These are phyloP conservation scores for Drosophila neoperkinsi DNA, from an alignment of 2,888 invertebrate species.

Conservation along the genomic window DNA sequence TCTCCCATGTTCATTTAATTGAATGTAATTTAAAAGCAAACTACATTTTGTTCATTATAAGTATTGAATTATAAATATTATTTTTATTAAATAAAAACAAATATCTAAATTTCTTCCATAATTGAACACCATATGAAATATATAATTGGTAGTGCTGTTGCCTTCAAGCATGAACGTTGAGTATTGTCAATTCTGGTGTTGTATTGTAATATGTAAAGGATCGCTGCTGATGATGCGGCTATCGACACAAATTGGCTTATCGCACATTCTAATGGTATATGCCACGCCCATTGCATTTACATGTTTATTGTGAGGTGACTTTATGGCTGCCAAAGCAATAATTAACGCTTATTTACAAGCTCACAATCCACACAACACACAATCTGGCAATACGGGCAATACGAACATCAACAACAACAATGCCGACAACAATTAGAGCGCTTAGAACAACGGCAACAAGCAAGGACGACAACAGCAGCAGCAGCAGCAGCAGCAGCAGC, in stretches of 20 bases:
- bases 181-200: neutral
- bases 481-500: conserved; percentile 21
- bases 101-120: neutral
- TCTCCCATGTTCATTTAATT: conserved; percentile 49
- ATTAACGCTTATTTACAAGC: conserved; percentile 80
- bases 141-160: neutral
- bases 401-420: conserved; percentile 23
- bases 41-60: conserved; percentile 10
- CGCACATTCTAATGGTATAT: conserved; percentile 32
- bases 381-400: conserved; percentile 15
- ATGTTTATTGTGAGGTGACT: conserved; percentile 80
- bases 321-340: conserved; percentile 76
- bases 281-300: conserved; percentile 63
- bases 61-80: conserved; percentile 3
- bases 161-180: neutral
- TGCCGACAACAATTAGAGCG: conserved; percentile 45
- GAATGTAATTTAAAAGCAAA: conserved; percentile 25
- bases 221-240: neutral
- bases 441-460: conserved; percentile 35
- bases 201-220: neutral
- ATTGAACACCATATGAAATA: neutral
- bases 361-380: conserved; percentile 58
- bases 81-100: neutral
- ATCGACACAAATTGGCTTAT: conserved; percentile 57
- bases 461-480: conserved; percentile 19